Conservation (phyloP, 2,113 vertebrate genomes). For the Lonchura striata region DNA sequence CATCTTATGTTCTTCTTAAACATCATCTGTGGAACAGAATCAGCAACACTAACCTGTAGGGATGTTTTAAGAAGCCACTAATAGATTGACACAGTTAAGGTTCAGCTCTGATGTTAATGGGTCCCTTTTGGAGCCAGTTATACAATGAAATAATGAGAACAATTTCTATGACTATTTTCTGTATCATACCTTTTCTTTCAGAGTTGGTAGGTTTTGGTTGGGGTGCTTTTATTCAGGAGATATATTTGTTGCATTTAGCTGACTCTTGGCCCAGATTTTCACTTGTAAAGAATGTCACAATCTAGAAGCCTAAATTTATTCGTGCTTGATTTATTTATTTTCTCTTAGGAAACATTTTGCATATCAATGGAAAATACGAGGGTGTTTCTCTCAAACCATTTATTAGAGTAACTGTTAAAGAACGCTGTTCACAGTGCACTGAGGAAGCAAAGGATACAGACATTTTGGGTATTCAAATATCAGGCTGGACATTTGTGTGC, state of each 20-base stretch:
- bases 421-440: not conserved
- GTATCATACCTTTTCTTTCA: not conserved
- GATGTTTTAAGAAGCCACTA: not conserved
- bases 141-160: not conserved
- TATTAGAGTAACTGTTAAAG: not conserved
- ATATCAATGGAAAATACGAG: not conserved
- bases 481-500: not conserved
- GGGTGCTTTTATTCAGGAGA: not conserved
- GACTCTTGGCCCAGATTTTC: not conserved
- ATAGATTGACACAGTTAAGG: not conserved
- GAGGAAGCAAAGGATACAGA: not conserved
- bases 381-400: not conserved
- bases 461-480: not conserved
- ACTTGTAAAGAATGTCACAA: not conserved
- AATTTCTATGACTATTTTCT: not conserved
- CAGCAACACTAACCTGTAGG: not conserved
- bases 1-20: not conserved
- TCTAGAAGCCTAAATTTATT: not conserved
- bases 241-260: not conserved
- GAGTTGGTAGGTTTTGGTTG: not conserved
- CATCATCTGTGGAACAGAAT: not conserved
- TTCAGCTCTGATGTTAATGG: not conserved
- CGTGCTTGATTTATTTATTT: conserved; percentile 25
- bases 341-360: conserved; percentile 13
- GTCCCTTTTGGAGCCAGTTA: not conserved